Conservation (phyloP, 1,140 invertebrate genomes). For the Drosophila kurseongensis region DNA sequence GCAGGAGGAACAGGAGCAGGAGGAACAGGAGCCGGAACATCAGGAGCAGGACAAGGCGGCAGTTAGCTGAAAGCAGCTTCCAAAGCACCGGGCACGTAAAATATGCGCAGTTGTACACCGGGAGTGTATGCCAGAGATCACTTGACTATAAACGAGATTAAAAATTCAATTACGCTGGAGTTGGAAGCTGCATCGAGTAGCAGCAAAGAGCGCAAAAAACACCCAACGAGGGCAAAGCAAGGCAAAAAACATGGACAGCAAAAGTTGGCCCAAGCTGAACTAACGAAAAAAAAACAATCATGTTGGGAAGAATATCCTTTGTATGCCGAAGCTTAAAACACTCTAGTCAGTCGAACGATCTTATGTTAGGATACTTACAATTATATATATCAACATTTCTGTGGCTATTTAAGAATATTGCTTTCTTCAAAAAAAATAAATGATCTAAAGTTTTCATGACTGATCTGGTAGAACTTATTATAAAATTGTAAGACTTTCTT, state of each 20-base stretch:
- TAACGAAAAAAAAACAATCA: conserved; percentile 19
- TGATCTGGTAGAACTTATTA: too few relatives aligned
- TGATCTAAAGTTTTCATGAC: too few relatives aligned
- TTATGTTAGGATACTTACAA: neutral
- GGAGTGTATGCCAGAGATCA: conserved; percentile 80
- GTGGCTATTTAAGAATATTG: neutral
- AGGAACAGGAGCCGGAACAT: conserved; percentile 2
- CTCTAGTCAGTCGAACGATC: neutral
- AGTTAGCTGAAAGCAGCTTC: conserved; percentile 41
- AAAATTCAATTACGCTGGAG: conserved; percentile 83
- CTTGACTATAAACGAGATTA: conserved; percentile 84
- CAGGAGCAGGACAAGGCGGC: conserved; percentile 42
- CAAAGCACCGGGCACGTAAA: conserved; percentile 62
- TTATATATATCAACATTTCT: neutral
- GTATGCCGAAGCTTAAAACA: conserved; percentile 6
- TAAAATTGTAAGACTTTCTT: too few relatives aligned
- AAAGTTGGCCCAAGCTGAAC: conserved; percentile 62
- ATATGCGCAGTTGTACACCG: conserved; percentile 78
- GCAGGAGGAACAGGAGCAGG: conserved; percentile 2
- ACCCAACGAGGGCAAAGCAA: conserved; percentile 29
- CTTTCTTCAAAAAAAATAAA: neutral
- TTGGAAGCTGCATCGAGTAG: conserved; percentile 79
- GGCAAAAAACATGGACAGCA: conserved; percentile 53
- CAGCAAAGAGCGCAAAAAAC: conserved; percentile 52
- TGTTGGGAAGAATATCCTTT: neutral